phyloP scores from a whole-genome alignment of 2,888 invertebrate genomes.

The Eristalis intricaria region DNA sequence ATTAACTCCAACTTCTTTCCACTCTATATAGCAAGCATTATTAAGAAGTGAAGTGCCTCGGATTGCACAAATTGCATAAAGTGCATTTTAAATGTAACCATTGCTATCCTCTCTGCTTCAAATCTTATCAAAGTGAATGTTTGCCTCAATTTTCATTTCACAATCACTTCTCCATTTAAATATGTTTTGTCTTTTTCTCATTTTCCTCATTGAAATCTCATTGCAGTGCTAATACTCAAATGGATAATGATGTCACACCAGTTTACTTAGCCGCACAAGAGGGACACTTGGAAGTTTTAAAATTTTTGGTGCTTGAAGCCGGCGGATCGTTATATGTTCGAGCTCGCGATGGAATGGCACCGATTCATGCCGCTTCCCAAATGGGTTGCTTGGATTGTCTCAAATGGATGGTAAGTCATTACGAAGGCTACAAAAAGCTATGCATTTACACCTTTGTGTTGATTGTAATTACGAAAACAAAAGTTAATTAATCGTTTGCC shows the following conservation, averaged over 20 bases:
- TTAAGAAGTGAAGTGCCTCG: background rate
- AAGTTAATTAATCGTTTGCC: background rate
- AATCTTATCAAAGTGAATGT: background rate
- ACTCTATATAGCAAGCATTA: no score
- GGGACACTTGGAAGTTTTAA: conserved; percentile 92
- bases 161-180: conserved; percentile 24
- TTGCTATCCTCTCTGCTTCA: background rate
- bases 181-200: conserved; percentile 21
- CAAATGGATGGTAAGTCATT: conserved; percentile 90
- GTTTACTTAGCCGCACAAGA: conserved; percentile 95
- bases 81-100: background rate
- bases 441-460: background rate
- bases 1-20: no score
- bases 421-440: background rate
- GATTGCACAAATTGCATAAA: conserved; percentile 20
- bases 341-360: conserved; percentile 94
- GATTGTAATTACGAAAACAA: conserved; percentile 21
- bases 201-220: conserved; percentile 1
- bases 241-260: conserved; percentile 95
- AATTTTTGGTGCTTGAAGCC: conserved; percentile 91
- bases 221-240: conserved; percentile 92
- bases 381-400: conserved; percentile 93
- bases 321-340: conserved; percentile 91
- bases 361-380: conserved; percentile 94
- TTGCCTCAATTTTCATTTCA: conserved; percentile 24